A percentile compares a stretch with the other conserved stretches of the same genome.
These are phyloP conservation scores for Elysia crispata DNA, from an alignment of 2,888 invertebrate species.

Conservation along the genomic window DNA sequence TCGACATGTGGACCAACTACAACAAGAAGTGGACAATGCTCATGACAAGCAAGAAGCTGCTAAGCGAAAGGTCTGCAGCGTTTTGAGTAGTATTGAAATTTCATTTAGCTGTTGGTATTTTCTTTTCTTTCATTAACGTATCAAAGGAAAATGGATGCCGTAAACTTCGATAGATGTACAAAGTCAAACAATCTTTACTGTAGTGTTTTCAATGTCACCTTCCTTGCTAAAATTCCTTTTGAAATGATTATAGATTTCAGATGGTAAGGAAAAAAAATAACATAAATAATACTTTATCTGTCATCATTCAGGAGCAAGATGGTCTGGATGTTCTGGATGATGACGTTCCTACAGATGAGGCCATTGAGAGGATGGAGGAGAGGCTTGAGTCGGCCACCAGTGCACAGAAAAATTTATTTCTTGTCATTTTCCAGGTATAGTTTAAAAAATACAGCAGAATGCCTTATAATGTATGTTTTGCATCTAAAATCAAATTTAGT, in stretches of 20 bases:
- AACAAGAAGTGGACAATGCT: conserved; percentile 87
- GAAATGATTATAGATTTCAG: too few relatives aligned
- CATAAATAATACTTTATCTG: too few relatives aligned
- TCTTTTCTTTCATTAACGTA: too few relatives aligned
- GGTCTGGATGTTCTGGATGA: conserved; percentile 73
- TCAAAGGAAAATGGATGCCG: too few relatives aligned
- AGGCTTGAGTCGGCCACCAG: conserved; percentile 94
- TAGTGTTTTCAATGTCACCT: too few relatives aligned
- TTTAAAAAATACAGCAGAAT: background rate
- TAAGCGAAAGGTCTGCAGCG: conserved; percentile 71
- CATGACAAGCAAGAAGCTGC: conserved; percentile 87
- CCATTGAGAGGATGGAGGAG: conserved; percentile 97
- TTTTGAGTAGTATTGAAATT: too few relatives aligned
- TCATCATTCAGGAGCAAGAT: conserved; percentile 63
- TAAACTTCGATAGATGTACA: too few relatives aligned
- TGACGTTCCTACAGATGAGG: conserved; percentile 85
- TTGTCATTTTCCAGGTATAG: conserved; percentile 93
- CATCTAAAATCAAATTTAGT: too few relatives aligned
- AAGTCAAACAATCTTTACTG: too few relatives aligned
- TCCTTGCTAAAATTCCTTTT: too few relatives aligned
- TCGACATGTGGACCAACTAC: conserved; percentile 91
- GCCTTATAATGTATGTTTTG: background rate
- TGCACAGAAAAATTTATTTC: conserved; percentile 96
- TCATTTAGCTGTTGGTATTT: too few relatives aligned
- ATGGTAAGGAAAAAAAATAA: too few relatives aligned